These are phyloP conservation scores for Lithobates pipiens DNA, from an alignment of 2,797 vertebrate species.

Conservation along the genomic window DNA sequence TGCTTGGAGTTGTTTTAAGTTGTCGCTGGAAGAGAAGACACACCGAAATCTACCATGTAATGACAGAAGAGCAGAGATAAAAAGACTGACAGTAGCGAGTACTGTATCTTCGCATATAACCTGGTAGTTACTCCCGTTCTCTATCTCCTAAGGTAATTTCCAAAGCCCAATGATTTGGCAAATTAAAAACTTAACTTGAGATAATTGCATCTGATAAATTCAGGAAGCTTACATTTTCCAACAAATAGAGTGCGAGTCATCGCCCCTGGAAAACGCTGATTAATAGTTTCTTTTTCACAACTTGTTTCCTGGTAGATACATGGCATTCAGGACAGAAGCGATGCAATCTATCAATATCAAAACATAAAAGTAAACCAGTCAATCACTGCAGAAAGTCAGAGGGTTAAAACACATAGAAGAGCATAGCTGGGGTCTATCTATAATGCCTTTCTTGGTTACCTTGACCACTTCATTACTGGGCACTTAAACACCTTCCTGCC, in stretches of 20 bases:
- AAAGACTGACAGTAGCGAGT: conserved; percentile 48
- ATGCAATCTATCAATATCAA: too few relatives aligned
- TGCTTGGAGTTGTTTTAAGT: too few relatives aligned
- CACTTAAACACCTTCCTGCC: too few relatives aligned
- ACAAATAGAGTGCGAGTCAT: conserved; percentile 57
- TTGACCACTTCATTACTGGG: too few relatives aligned
- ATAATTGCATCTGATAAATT: conserved; percentile 54
- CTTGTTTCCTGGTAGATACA: conserved; percentile 5
- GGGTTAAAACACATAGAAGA: too few relatives aligned
- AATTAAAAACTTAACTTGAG: conserved; percentile 47
- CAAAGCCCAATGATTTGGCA: conserved; percentile 55
- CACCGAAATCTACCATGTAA: conserved; percentile 53
- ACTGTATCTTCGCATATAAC: background rate
- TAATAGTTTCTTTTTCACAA: conserved; percentile 55
- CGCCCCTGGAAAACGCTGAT: conserved; percentile 66
- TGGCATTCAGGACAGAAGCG: background rate
- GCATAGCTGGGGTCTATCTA: too few relatives aligned
- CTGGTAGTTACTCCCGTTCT: background rate
- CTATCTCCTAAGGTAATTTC: conserved; percentile 31
- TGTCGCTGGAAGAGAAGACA: background rate
- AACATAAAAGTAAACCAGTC: too few relatives aligned
- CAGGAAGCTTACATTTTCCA: conserved; percentile 42
- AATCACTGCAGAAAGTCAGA: too few relatives aligned
- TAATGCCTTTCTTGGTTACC: too few relatives aligned
- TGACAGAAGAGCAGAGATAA: conserved; percentile 63